phyloP scores from a whole-genome alignment of 2,888 invertebrate genomes.

The Pomacea canaliculata region DNA sequence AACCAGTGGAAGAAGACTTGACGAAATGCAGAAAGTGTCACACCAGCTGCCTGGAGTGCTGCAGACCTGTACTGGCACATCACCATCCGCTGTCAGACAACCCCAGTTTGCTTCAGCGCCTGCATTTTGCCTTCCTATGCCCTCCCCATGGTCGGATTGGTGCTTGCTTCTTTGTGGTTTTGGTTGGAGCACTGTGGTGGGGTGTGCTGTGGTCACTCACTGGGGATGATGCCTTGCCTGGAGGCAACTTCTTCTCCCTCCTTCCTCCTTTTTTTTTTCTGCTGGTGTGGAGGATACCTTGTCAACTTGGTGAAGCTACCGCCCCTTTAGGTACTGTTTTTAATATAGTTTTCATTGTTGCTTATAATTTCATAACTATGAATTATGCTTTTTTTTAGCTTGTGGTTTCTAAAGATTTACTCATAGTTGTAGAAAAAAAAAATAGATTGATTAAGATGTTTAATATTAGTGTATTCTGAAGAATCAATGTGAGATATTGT shows the following conservation, averaged over 20 bases:
- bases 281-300: constrained; percentile 59
- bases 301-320: constrained; percentile 57
- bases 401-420: background rate
- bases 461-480: too few relatives aligned
- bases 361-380: constrained; percentile 4
- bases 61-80: constrained; percentile 48
- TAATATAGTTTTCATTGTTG: background rate
- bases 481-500: too few relatives aligned
- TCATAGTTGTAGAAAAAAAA: too few relatives aligned
- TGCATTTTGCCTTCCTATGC: constrained; percentile 56
- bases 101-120: constrained; percentile 39
- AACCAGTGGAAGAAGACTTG: background rate
- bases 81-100: constrained; percentile 53
- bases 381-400: background rate
- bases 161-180: constrained; percentile 69
- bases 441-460: too few relatives aligned
- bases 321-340: constrained; percentile 57
- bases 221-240: constrained; percentile 56
- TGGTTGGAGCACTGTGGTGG: constrained; percentile 48
- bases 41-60: constrained; percentile 36
- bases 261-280: constrained; percentile 57
- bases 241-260: constrained; percentile 63
- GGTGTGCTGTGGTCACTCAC: constrained; percentile 54
- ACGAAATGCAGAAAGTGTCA: constrained; percentile 37
- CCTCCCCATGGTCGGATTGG: constrained; percentile 65